A percentile compares a stretch with the other conserved stretches of the same genome.
Conservation (phyloP, 2,113 vertebrate species). For the Gobius niger region DNA sequence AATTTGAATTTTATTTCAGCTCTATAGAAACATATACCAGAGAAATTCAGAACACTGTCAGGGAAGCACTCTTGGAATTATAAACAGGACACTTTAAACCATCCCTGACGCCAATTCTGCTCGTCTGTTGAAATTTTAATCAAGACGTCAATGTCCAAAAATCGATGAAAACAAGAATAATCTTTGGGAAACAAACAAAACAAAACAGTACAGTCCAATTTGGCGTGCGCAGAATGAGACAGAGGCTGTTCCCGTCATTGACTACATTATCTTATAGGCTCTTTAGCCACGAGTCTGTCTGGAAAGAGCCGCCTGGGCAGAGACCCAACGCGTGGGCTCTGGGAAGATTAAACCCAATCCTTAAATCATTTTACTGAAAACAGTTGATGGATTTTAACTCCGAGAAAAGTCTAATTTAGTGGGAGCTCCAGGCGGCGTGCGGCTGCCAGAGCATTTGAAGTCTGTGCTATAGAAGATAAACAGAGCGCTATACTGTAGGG, state of each 20-base stretch:
- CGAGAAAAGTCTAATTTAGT: slow-evolving; percentile 37
- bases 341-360: slow-evolving; percentile 48
- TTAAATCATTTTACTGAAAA: slow-evolving; percentile 26
- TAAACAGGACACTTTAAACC: no score
- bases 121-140: no score
- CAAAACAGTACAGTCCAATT: not conserved
- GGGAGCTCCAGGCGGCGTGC: slow-evolving; percentile 20
- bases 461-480: slow-evolving; percentile 31
- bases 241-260: not conserved
- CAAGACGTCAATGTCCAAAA: no score
- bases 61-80: no score
- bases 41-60: no score
- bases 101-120: no score
- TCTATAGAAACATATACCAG: no score
- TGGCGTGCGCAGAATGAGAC: not conserved
- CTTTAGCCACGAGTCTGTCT: slow-evolving; percentile 26
- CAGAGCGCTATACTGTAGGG: slow-evolving; percentile 3
- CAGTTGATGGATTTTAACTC: slow-evolving; percentile 42
- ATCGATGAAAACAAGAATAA: no score
- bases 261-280: slow-evolving; percentile 19
- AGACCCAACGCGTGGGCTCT: slow-evolving; percentile 35
- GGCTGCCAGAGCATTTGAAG: slow-evolving; percentile 31
- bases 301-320: slow-evolving; percentile 29
- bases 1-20: no score
- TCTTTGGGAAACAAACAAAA: no score